Base-by-base conservation (phyloP, 1,140 invertebrate species). In the Conus betulinus region DNA sequence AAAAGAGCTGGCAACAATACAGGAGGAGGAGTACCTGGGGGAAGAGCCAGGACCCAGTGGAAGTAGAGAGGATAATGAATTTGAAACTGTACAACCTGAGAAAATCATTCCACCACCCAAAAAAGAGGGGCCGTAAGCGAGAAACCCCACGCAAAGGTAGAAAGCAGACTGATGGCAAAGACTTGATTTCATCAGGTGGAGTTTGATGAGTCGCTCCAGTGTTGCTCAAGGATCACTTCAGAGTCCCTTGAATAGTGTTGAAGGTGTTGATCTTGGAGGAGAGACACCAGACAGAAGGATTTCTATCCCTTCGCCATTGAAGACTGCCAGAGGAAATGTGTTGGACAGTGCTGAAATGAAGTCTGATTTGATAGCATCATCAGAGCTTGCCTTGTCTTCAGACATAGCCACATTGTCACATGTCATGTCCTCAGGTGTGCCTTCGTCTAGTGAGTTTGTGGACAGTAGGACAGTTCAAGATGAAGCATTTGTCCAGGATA, bases 41-140 rank as follows among this genome's bases (percentile, higher is more conserved):
- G 78, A 81, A 23, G 78, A 51, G 39, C 78, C 27, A 20, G 78
- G 10, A 53, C 15, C 52, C 78, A 81, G 78, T 23, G 23, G 52
- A 15, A 25, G 8, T 11, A 81, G 23, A 23, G 15, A 81, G 8
- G 78, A 81, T 25, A 51, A 51, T 8, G 78, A 81, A 20, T 23
- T 23, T 39, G 78, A 25, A 39, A 51, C 27, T 3, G 55, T 23
- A 63, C 83, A 60, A 15, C 3, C n/a, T 55, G 55, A 84, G 83
- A 63, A 60, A 51, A 63, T 81, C 51, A 23, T 53, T 53, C 79
- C 79, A 23, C 79, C 51, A 7, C 79, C 79, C 7, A 81, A 81
- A 81, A 81, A 81, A 81, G 79, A 81, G 51, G 51, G 79, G 79
- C 15, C 79, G 79, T 7, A 53, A 23, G 51, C 79, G 79, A 51